Conservation (phyloP, 2,797 vertebrate species). For the Chelon labrosus region DNA sequence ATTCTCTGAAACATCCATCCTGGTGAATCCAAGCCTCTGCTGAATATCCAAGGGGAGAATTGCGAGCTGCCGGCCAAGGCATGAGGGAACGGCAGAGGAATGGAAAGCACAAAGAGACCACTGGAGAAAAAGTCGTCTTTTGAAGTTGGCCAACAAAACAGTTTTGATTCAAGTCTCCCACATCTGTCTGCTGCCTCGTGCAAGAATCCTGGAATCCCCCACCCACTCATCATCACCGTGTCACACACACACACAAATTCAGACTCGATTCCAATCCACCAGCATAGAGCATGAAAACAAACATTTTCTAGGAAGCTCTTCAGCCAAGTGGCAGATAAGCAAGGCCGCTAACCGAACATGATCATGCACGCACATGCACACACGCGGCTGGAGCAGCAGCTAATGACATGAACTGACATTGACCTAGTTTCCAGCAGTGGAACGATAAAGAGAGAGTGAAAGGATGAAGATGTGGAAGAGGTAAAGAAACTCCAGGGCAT, state of each 20-base stretch:
- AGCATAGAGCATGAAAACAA: slow-evolving; percentile 61
- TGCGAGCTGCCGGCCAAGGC: slow-evolving; percentile 65
- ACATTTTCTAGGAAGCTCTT: slow-evolving; percentile 64
- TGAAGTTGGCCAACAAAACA: slow-evolving; percentile 74
- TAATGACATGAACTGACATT: slow-evolving; percentile 63
- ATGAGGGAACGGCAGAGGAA: slow-evolving; percentile 74
- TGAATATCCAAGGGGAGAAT: slow-evolving; percentile 62
- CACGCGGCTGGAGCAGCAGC: slow-evolving; percentile 43
- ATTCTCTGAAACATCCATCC: slow-evolving; percentile 59
- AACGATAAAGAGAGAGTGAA: slow-evolving; percentile 64
- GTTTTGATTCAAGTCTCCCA: slow-evolving; percentile 80
- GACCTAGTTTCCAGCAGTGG: slow-evolving; percentile 67
- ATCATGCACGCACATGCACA: slow-evolving; percentile 14
- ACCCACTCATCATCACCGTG: slow-evolving; percentile 65
- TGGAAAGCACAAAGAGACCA: slow-evolving; percentile 65
- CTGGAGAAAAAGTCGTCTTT: slow-evolving; percentile 71
- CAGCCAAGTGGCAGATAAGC: slow-evolving; percentile 70
- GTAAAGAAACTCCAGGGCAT: slow-evolving; percentile 67
- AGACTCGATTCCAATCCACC: slow-evolving; percentile 51
- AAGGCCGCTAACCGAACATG: slow-evolving; percentile 54
- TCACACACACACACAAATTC: slow-evolving; percentile 39
- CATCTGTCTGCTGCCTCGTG: slow-evolving; percentile 76
- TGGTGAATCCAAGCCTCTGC: slow-evolving; percentile 58
- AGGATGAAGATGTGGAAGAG: slow-evolving; percentile 56
- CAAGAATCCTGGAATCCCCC: slow-evolving; percentile 79